These are phyloP conservation scores for Ammodytes dubius DNA, from an alignment of 2,113 vertebrate genomes.

Conservation along the genomic window DNA sequence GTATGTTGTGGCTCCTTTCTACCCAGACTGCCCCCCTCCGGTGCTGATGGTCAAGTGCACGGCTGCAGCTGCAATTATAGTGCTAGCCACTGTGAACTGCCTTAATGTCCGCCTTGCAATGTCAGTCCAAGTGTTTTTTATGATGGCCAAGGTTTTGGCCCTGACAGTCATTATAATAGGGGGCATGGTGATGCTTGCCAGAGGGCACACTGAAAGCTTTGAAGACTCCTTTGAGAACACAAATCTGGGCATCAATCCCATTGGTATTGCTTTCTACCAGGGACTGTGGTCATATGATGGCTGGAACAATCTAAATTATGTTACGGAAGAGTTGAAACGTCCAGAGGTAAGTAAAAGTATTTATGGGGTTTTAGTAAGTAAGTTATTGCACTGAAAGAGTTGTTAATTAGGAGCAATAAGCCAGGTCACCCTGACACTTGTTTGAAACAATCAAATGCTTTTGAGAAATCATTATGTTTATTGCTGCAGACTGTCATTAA, in stretches of 20 bases:
- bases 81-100: conserved; percentile 84
- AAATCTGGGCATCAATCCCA: conserved; percentile 69
- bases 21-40: conserved; percentile 83
- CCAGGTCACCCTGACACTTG: neutral
- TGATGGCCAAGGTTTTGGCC: conserved; percentile 85
- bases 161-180: conserved; percentile 82
- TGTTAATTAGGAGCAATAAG: neutral
- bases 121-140: conserved; percentile 86
- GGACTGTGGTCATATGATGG: conserved; percentile 91
- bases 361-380: neutral
- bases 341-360: conserved; percentile 82
- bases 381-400: neutral
- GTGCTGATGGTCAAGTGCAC: conserved; percentile 79
- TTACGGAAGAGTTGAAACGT: conserved; percentile 89
- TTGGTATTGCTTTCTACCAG: conserved; percentile 90
- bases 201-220: conserved; percentile 82
- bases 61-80: conserved; percentile 84
- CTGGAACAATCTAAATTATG: conserved; percentile 90
- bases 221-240: conserved; percentile 86
- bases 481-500: neutral
- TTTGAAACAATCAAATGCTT: neutral
- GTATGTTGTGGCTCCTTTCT: conserved; percentile 87
- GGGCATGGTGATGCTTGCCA: conserved; percentile 81
- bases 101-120: conserved; percentile 86
- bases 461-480: neutral